A percentile compares a stretch with the other conserved stretches of the same genome.
Evolutionary conservation across 1,140 invertebrate species (phyloP).

Genomic region (Drosophila quadrilineata): DNA sequence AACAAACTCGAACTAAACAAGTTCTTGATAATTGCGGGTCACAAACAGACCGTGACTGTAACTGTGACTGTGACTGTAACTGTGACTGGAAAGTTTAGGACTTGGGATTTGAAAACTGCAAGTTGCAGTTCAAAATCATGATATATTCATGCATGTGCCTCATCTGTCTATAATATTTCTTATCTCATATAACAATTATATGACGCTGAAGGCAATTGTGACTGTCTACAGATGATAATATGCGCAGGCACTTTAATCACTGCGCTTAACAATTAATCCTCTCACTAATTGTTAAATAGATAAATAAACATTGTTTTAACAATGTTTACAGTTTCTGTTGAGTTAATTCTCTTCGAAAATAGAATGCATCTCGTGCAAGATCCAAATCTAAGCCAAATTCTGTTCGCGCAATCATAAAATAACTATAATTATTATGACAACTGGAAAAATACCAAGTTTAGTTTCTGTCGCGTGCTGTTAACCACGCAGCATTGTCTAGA

Average conservation of each 20-base stretch:
- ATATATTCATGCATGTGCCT: not conserved
- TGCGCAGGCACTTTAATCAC: slow-evolving; percentile 17
- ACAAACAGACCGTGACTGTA: slow-evolving; percentile 25
- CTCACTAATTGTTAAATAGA: slow-evolving; percentile 49
- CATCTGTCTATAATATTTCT: not conserved
- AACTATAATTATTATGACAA: slow-evolving; percentile 56
- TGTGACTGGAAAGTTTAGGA: not conserved
- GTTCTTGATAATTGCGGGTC: slow-evolving; percentile 1
- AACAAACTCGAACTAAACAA: not conserved
- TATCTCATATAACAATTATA: too few species aligned
- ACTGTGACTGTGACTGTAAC: not conserved
- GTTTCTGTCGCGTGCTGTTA: slow-evolving; percentile 9
- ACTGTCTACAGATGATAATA: slow-evolving; percentile 31
- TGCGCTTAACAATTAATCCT: slow-evolving; percentile 44
- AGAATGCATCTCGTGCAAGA: too few species aligned
- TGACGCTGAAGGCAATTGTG: slow-evolving; percentile 14
- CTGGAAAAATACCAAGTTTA: slow-evolving; percentile 1
- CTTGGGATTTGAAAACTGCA: not conserved
- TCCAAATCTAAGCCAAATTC: too few species aligned
- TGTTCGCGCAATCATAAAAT: too few species aligned
- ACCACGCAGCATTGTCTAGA: too few species aligned
- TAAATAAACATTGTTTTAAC: slow-evolving; percentile 43
- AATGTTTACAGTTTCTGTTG: slow-evolving; percentile 42
- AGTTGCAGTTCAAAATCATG: not conserved
- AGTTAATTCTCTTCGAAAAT: too few species aligned